Base-by-base conservation (phyloP, 2,797 vertebrate genomes). In the Remorina albescens region DNA sequence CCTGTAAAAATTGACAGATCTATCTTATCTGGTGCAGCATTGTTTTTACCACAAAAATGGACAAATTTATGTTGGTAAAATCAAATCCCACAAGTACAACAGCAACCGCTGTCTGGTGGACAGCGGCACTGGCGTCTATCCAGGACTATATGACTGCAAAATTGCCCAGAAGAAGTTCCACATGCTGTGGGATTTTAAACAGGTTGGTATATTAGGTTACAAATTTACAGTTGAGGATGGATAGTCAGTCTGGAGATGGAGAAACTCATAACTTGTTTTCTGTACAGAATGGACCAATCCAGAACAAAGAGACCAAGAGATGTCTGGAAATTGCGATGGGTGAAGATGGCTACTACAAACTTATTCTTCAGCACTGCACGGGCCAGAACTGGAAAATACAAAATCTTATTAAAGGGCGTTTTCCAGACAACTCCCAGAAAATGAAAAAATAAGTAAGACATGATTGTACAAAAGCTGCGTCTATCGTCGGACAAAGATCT, bases 131-230 rank as follows among this genome's bases (percentile, higher is more conserved):
- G 91, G 89, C 26, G 6, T 8, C 32, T 49, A 57, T 6, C 92
- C 93, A 0, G 80, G 53, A 6, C 74, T 93, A 36, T 73, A 85
- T 5, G 76, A 91, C 0, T 94, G 93, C 76, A 80, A 84, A 41
- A 0, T 44, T 0, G 91, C 91, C 21, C 12, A 79, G 66, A 86
- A 89, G 53, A 82, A 67, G 19, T 62, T 89, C 5, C 47, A 87
- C 77, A 90, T 86, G 60, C 30, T 88, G 37, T 95, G 93, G 94
- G 88, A 94, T 61, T 94, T 95, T 47, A 86, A 86, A 83, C 92
- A 92, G 89, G 93, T 93, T 69, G 53, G 62, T 53, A 64, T 25
- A 18, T 47, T 5, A 26, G 3, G 9, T 60, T 30, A n/a, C n/a
- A n/a, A n/a, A n/a, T n/a, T n/a, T n/a, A n/a, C n/a, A n/a, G n/a